phyloP scores from a whole-genome alignment of 1,140 invertebrate genomes.

The Helicoverpa zea region DNA sequence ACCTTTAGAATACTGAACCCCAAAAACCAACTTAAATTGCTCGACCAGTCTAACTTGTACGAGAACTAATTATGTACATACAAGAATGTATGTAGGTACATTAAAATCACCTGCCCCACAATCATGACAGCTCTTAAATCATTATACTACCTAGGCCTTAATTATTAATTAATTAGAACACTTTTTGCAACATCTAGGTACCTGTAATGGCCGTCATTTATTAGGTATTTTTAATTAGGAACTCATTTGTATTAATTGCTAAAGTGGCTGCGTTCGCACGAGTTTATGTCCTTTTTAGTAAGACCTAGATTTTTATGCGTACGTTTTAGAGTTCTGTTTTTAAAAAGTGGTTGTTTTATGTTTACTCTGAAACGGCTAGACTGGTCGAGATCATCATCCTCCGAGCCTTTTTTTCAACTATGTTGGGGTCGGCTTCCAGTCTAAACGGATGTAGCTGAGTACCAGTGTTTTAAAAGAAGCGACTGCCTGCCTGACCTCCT shows the following conservation, averaged over 20 bases:
- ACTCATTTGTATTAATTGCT: neutral
- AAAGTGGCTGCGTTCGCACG: neutral
- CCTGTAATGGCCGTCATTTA: neutral
- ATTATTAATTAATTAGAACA: neutral
- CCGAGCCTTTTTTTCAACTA: no score
- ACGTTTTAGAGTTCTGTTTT: no score
- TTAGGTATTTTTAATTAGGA: neutral
- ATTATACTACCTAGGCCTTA: neutral
- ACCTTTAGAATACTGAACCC: no score
- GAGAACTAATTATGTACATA: neutral
- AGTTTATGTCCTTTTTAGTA: neutral
- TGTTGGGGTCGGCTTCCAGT: no score
- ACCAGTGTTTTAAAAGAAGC: no score
- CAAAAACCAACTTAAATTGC: no score
- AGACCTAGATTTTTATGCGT: neutral
- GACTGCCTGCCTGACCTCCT: no score
- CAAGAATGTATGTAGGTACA: neutral
- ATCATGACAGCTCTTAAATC: neutral
- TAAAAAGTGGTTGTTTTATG: no score
- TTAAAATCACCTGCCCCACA: neutral
- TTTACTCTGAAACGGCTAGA: no score
- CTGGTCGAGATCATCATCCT: no score
- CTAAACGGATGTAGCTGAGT: no score
- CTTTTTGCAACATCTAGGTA: constrained; percentile 1
- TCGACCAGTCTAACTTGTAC: neutral